phyloP scores from a whole-genome alignment of 2,113 vertebrate genomes.

The Pteropus alecto region DNA sequence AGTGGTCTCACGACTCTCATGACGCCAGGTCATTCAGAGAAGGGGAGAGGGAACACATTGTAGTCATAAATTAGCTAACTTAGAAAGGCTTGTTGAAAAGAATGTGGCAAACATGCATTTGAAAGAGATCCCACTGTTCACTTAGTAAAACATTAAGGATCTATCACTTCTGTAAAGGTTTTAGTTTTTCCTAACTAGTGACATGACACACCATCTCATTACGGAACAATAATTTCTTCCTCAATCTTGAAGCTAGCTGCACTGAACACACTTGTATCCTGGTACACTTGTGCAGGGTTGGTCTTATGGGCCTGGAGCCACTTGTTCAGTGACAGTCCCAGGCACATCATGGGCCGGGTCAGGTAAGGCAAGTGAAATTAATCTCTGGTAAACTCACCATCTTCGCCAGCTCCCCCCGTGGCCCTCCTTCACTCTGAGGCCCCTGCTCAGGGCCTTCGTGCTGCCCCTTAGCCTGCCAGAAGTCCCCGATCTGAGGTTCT shows the following conservation, averaged over 20 bases:
- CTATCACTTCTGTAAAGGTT: not conserved
- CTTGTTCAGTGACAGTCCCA: not conserved
- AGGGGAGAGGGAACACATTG: not conserved
- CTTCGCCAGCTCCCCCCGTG: fast-evolving
- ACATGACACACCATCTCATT: not conserved
- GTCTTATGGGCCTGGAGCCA: not conserved
- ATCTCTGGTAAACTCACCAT: not conserved
- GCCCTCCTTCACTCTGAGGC: not conserved
- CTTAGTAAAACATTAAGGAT: not conserved
- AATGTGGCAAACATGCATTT: not conserved
- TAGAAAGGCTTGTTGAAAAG: not conserved
- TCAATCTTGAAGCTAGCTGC: not conserved
- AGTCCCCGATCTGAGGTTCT: not conserved
- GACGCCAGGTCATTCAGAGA: not conserved
- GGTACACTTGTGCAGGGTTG: not conserved
- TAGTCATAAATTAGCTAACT: not conserved
- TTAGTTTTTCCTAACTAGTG: not conserved
- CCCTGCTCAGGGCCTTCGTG: not conserved
- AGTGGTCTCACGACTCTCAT: not conserved
- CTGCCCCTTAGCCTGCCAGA: not conserved
- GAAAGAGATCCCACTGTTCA: not conserved
- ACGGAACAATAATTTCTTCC: not conserved
- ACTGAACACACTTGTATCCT: not conserved
- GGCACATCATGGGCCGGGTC: not conserved
- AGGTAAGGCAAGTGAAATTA: not conserved